Evolutionary conservation across 2,113 vertebrate genomes (phyloP), one percentile per base, ranked within the genome.

Genomic region (Gallinago undulata): DNA sequence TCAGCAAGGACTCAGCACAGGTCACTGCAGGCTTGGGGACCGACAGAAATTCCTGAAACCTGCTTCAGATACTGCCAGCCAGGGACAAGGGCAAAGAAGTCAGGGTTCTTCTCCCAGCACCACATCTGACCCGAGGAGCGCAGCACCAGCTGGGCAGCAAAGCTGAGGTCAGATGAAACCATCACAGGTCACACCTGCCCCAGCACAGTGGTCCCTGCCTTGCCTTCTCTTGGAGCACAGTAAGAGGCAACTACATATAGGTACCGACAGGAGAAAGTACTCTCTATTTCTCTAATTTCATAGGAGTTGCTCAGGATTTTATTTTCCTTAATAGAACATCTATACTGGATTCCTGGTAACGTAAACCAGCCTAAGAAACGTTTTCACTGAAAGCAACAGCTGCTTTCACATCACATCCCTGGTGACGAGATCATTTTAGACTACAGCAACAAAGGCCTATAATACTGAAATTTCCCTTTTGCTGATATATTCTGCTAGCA

Each of bases 221-320:
- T 63, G 19, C 51, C 55, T 17, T 30, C 68, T 35, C 68, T 2
- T 19, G 22, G 28, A 68, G 4, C 28, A 33, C 0, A 0, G 10
- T 0, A 23, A 87, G 60, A 18, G 41, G 21, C 60, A 6, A 14
- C 1, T 6, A 39, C 80, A 59, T 7, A 21, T 2, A 22, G 12
- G 9, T 24, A 11, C 35, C 1, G 12, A 14, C 37, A 62, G 45
- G 3, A 1, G 45, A 10, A 35, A 56, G 27, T 39, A 19, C 15
- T 66, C 50, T 12, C 19, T 28, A 3, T 30, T 50, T 35, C 45
- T 24, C 35, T 1, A 2, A 23, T 45, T 47, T 33, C n/a, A 45
- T 5, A 43, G 2, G 10, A 51, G 18, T 30, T 27, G 10, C 56
- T 47, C 53, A 7, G n/a, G 55, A 73, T 56, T 73, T 77, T 27